Conservation (phyloP, 2,113 vertebrate species). For the Oriolus oriolus region DNA sequence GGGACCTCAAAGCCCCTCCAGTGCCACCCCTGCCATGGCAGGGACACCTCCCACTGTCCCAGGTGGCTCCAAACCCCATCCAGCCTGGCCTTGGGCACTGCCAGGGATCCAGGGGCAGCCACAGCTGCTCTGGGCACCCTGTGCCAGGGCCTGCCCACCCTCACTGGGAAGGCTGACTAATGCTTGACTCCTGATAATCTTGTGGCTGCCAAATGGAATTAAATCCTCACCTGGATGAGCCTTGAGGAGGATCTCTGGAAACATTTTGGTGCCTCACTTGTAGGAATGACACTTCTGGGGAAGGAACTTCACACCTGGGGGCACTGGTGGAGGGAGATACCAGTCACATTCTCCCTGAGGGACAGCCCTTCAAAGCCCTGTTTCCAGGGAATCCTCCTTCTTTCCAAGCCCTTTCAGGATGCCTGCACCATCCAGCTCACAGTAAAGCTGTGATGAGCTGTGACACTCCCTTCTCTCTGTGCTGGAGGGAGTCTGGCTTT, state of each 20-base stretch:
- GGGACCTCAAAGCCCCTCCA: neutral
- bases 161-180: fast-evolving
- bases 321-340: neutral
- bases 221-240: neutral
- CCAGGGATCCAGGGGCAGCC: neutral
- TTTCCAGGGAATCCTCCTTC: neutral
- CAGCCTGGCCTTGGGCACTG: fast-evolving
- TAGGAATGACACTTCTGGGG: neutral
- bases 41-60: neutral
- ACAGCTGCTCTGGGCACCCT: neutral
- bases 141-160: neutral
- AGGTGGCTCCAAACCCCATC: fast-evolving
- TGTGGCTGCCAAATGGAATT: neutral
- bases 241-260: neutral
- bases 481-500: neutral
- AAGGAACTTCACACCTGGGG: neutral
- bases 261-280: neutral
- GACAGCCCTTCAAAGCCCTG: neutral
- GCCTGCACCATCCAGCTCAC: neutral
- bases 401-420: neutral
- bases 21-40: neutral
- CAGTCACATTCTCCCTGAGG: neutral
- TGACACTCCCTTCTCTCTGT: too few species aligned
- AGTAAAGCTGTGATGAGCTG: neutral
- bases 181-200: neutral